Evolutionary conservation across 1,140 invertebrate genomes (phyloP).

Genomic region (Pectinophora gossypiella): DNA sequence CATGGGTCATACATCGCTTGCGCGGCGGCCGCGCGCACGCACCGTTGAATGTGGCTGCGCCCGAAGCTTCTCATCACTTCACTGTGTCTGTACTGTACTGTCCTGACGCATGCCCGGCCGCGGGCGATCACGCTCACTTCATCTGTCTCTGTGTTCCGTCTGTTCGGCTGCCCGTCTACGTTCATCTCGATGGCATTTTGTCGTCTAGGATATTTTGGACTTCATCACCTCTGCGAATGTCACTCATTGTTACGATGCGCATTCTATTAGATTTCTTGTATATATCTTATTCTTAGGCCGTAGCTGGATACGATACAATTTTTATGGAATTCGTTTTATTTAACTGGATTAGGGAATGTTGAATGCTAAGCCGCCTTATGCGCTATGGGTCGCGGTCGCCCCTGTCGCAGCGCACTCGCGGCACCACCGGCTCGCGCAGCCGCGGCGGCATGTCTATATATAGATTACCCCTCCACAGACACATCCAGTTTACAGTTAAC

Average conservation of each 20-base stretch:
- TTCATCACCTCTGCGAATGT: conserved; percentile 68
- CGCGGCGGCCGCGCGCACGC: conserved; percentile 69
- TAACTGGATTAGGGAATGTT: conserved; percentile 30
- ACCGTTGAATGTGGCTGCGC: conserved; percentile 73
- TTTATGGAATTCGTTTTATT: conserved; percentile 24
- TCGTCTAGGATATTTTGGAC: conserved; percentile 60
- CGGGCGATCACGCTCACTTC: conserved; percentile 72
- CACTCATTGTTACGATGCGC: conserved; percentile 68
- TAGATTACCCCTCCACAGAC: conserved; percentile 32
- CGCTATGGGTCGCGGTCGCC: conserved; percentile 42
- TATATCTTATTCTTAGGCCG: conserved; percentile 51
- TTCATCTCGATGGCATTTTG: conserved; percentile 67
- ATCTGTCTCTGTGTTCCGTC: conserved; percentile 72
- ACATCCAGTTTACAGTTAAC: conserved; percentile 27
- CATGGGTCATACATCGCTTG: conserved; percentile 74
- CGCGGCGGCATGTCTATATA: conserved; percentile 42
- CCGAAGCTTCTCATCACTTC: conserved; percentile 73
- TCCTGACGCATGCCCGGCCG: conserved; percentile 71
- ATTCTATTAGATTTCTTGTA: conserved; percentile 73
- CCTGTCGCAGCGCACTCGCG: conserved; percentile 34
- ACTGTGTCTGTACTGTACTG: conserved; percentile 72
- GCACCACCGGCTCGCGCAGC: conserved; percentile 12
- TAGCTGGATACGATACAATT: conserved; percentile 35
- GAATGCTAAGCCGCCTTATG: conserved; percentile 12
- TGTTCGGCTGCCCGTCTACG: conserved; percentile 63